Base-by-base conservation (phyloP, 2,888 invertebrate genomes). In the Eupithecia insigniata region DNA sequence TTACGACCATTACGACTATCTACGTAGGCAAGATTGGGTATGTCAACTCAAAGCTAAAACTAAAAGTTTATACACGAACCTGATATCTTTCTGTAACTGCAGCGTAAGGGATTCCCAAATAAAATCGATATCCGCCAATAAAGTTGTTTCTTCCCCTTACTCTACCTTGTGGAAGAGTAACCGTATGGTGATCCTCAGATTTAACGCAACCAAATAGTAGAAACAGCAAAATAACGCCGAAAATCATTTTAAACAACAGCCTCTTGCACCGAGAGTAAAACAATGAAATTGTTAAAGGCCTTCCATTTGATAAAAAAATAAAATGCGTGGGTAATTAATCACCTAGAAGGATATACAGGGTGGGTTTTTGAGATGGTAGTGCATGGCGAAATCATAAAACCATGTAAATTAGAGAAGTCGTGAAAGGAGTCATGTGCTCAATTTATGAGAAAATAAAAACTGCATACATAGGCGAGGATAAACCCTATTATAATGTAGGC, bases 101-200 rank as follows among this genome's bases (percentile, higher is more conserved):
- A 32, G 66, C 72, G 60, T 69, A 73, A 12, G 73, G 70, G 10
- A 73, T 68, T 65, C 73, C 73, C 18, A 73, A 61, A 39, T 30
- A 74, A 1, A 61, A 62, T 12, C 30, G 30, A 32, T 71, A 74
- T 7, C 61, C 66, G 30, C 51, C 46, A 30, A 60, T 66, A n/a
- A 51, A 67, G 46, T 61, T 34, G 30, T 71, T 36, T 2, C 43
- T 58, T 43, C 72, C 72, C 28, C 18, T 51, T n/a, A 73, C 36
- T 32, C 14, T 61, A 18, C 72, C 72, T 64, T 73, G 72, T 10
- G 72, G 69, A 8, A 73, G 26, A 22, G 51, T 58, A 18, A 73
- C 39, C 18, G 39, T 72, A 18, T 66, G 43, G 36, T 26, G 14
- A 22, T 22, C 22, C 32, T 34, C 32, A 8, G 36, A 67, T 61